Evolutionary conservation across 2,797 vertebrate species (phyloP).

Genomic region (Pangasius krempfi): DNA sequence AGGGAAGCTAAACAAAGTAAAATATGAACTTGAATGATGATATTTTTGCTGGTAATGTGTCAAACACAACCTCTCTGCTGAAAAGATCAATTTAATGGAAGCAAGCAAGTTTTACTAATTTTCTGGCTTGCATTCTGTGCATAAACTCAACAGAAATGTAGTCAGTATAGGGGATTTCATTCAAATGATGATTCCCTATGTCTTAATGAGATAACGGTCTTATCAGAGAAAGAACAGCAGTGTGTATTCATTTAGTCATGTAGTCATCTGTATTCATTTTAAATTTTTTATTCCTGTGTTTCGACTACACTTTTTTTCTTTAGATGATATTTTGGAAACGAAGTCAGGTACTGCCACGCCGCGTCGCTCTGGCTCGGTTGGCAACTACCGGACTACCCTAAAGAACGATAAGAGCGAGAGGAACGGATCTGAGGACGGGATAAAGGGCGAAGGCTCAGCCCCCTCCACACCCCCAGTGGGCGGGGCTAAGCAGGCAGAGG

Average conservation of each 20-base stretch:
- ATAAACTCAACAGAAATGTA: neutral
- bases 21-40: neutral
- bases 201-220: neutral
- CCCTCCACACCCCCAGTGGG: constrained; percentile 57
- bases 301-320: neutral
- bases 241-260: too few species aligned
- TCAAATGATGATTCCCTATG: neutral
- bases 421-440: constrained; percentile 65
- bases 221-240: neutral
- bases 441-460: constrained; percentile 70
- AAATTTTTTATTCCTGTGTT: neutral
- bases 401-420: constrained; percentile 86
- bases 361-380: constrained; percentile 89
- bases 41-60: neutral
- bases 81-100: neutral
- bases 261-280: neutral
- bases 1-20: neutral
- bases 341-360: constrained; percentile 94
- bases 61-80: neutral
- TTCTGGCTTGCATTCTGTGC: neutral
- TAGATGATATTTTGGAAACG: constrained; percentile 91
- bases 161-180: neutral
- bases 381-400: constrained; percentile 84
- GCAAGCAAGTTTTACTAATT: neutral
- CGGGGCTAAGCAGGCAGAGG: constrained; percentile 79